Evolutionary conservation across 2,888 invertebrate species (phyloP).

Genomic region (Dimorphilus gyrociliatus): DNA sequence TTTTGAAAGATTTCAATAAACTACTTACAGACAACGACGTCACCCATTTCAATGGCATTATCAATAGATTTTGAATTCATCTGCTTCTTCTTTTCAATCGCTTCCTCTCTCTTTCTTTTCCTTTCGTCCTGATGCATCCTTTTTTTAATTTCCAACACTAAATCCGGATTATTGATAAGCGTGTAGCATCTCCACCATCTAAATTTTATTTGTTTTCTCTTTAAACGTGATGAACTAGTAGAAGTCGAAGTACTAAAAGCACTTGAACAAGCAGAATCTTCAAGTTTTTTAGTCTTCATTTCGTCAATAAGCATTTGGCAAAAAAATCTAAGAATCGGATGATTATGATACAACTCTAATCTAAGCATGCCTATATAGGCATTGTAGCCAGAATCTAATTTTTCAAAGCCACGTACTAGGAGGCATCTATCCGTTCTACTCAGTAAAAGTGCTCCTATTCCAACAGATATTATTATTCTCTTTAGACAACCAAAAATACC

Average conservation of each 20-base stretch:
- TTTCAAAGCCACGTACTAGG: constrained; percentile 15
- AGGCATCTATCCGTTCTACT: constrained; percentile 15
- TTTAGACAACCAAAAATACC: constrained; percentile 13
- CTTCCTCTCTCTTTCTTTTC: too few species aligned
- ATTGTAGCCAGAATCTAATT: constrained; percentile 12
- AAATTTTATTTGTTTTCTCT: too few species aligned
- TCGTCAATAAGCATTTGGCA: constrained; percentile 2
- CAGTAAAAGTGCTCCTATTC: constrained; percentile 12
- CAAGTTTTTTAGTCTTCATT: constrained; percentile 1
- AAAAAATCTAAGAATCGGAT: constrained; percentile 4
- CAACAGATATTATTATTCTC: constrained; percentile 11
- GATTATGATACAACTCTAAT: constrained; percentile 5
- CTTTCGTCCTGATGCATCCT: too few species aligned
- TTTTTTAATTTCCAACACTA: too few species aligned
- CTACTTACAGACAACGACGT: too few species aligned
- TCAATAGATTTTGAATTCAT: too few species aligned
- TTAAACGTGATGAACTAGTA: too few species aligned
- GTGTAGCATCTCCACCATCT: constrained; percentile 5
- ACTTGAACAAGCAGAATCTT: too few species aligned
- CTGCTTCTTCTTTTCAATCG: too few species aligned
- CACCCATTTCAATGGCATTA: too few species aligned
- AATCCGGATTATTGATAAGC: constrained; percentile 4
- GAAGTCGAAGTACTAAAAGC: too few species aligned
- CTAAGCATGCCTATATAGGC: constrained; percentile 6
- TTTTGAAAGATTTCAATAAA: too few species aligned